Percentiles rank a stretch among this genome's conserved stretches.
phyloP scores from a whole-genome alignment of 2,797 vertebrate genomes.

The Sebastes flavidus region DNA sequence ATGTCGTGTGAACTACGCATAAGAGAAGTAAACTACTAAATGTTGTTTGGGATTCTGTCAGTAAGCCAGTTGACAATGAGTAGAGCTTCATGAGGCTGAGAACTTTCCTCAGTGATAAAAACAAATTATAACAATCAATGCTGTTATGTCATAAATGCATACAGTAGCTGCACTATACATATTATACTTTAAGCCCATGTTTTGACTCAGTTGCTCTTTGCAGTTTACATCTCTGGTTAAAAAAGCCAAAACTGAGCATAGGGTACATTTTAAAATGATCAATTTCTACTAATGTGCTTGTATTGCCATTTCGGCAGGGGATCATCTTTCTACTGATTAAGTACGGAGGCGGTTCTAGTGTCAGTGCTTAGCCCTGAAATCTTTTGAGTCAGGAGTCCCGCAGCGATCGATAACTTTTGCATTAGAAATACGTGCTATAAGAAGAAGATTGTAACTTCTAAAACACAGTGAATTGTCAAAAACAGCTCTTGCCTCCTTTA shows the following conservation, averaged over 20 bases:
- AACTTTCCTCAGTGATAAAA: not conserved
- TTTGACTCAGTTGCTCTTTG: not conserved
- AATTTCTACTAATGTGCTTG: constrained; percentile 13
- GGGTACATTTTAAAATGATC: constrained; percentile 6
- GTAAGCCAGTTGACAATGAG: not conserved
- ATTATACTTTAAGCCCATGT: not conserved
- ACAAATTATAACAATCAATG: not conserved
- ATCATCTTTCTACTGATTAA: constrained; percentile 29
- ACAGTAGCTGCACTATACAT: not conserved
- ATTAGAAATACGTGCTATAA: not conserved
- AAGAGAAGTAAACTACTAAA: too few relatives aligned
- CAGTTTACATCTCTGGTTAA: not conserved
- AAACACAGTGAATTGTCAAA: not conserved
- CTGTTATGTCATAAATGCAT: not conserved
- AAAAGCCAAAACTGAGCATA: not conserved
- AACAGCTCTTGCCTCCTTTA: not conserved
- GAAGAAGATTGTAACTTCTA: not conserved
- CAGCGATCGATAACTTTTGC: not conserved
- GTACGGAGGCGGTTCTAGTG: not conserved
- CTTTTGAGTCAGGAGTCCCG: not conserved
- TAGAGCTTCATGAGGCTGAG: not conserved
- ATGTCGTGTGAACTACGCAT: too few relatives aligned
- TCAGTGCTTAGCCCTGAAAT: not conserved
- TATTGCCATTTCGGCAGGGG: not conserved
- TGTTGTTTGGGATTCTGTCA: too few relatives aligned